Base-by-base conservation (phyloP, 2,888 invertebrate genomes). In the Chirona hameri region DNA sequence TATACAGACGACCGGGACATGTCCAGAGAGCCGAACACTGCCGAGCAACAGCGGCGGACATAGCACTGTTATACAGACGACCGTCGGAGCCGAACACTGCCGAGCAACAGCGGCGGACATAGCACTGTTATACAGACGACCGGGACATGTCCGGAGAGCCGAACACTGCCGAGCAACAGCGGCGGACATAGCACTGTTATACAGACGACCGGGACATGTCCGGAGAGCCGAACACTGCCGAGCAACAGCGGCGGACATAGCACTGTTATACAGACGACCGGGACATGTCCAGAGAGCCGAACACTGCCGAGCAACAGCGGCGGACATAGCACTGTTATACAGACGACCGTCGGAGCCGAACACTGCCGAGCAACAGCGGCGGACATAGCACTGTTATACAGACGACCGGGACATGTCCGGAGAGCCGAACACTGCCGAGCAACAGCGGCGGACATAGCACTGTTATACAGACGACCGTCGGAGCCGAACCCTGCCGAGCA, bases 11-110 rank as follows among this genome's bases (percentile, higher is more conserved):
- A 69, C 29, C 31, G 15, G 65, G 0, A 72, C 57, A 46, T 39
- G 24, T 29, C 52, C 55, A 72, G 69, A 52, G 79, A 81, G 48
- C 55, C 18, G 21, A 29, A 84, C 84, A 79, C 39, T 39, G 39
- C 39, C 39, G 7, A 39, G 7, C 39, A 39, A 39, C 39, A 39
- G n/a, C n/a, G 39, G 39, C 39, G 39, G 39, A 39, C 39, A 39
- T 39, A 39, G 39, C 7, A 39, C 39, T 39, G 39, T 39, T 39
- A 39, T 39, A 39, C 2, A 39, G 39, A 39, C 39, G 39, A 39
- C 39, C 39, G 39, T n/a, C n/a, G 39, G 98, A 97, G 86, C 94
- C 94, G 90, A 97, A 98, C 85, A 99, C 98, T 96, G 87, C 24
- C 46, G n/a, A 5, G 21, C 52, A 65, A 39, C 39, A 39, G n/a